Evolutionary conservation across 2,888 invertebrate species (phyloP), one percentile per base, ranked within the genome.

Genomic region (Myopa testacea): DNA sequence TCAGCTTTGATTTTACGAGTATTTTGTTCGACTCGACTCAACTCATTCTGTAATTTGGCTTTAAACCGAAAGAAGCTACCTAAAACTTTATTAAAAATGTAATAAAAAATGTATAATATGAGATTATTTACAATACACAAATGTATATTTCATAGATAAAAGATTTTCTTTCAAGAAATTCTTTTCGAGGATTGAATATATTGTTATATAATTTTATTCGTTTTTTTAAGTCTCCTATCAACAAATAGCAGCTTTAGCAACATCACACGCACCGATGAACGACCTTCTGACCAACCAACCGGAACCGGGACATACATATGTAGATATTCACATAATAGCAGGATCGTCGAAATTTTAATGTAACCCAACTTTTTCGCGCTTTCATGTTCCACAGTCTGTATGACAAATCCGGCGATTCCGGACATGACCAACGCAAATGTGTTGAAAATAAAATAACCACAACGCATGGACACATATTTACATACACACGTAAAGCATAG

Each of bases 371-470:
- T 55, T 50, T 70, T 55, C 55, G 16, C 52, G 55, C 37, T 52
- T 70, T 70, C 55, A n/a, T 69, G 50, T 52, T 70, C 34, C 65
- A 16, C 65, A 65, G 65, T 4, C 14, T 65, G 65, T 65, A 34
- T 34, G 52, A 70, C 70, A 55, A 70, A 55, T 70, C 70, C 70
- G 70, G 55, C 52, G n/a, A 70, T 14, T 70, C 55, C 34, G 34
- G n/a, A 12, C 12, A 10, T 55, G 4, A 70, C 70, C 55, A 70
- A 52, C 37, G 70, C 34, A 52, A 55, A 55, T 55, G 70, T 37
- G 55, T 70, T 70, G 70, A 70, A 70, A 70, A 70, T 70, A 37
- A 70, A 70, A 70, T 70, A 55, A 34, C 34, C 55, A 16, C 55
- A 70, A 16, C 34, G 55, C 37, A 34, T 55, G 37, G 16, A 4